Evolutionary conservation across 2,113 vertebrate genomes (phyloP), one percentile per base, ranked within the genome.

Genomic region (Amblyopsis rosae): DNA sequence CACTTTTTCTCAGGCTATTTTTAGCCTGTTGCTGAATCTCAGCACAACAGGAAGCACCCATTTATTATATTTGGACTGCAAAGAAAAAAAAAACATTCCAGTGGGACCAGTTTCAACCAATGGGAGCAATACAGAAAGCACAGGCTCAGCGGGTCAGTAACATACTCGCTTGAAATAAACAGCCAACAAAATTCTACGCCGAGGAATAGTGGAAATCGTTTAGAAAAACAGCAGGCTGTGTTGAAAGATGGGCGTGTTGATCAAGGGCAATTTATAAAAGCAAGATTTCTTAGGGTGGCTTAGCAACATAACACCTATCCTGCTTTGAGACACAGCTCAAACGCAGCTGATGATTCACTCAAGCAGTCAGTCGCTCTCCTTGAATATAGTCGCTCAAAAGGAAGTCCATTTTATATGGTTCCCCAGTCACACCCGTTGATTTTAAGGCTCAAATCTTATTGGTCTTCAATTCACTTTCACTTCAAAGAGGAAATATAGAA

Each of bases 51-150:
- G 79, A 82, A 80, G 85, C 75, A 65, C 45, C 64, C 74, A 77
- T 82, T 87, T 64, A 82, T 87, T 90, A 78, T 59, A 70, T 70
- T 82, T 76, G 62, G 70, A 69, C 70, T 61, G 66, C 71, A 81
- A 63, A 67, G 66, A 62, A 45, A 79, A 26, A 26, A 26, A 79
- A 79, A 69, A 12, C 13, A 51, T 32, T 72, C 35, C 66, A 67
- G 47, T n/a, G 32, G 69, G 75, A 75, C 57, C 59, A 61, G 17
- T 80, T 78, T 71, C 62, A 76, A 72, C 61, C 74, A 67, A 61
- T 62, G 19, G 11, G 65, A 75, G 19, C 15, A 73, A 76, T 48
- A 47, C n/a, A 74, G 76, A 83, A 59, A 13, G 50, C 15, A 58
- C 51, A 49, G 58, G 50, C 15, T 55, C 51, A 49, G 58, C 50